Evolutionary conservation across 2,113 vertebrate genomes (phyloP).

Genomic region (Pitta sordida): DNA sequence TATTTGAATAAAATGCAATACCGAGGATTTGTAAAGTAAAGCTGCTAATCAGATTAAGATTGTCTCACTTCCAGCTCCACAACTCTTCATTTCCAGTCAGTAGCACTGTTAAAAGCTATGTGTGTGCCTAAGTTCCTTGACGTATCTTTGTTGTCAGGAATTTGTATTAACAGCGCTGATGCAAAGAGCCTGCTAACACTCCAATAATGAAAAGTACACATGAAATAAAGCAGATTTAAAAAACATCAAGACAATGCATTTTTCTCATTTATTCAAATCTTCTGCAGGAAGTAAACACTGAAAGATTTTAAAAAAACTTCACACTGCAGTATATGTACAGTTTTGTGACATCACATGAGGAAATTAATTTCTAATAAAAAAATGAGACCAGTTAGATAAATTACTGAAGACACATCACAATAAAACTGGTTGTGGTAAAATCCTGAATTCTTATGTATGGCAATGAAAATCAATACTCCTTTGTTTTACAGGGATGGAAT

Average conservation of each 20-base stretch:
- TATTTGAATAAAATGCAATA: neutral
- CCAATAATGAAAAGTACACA: neutral
- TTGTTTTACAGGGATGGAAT: constrained; percentile 47
- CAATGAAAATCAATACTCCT: constrained; percentile 62
- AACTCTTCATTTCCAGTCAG: neutral
- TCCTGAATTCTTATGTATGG: constrained; percentile 62
- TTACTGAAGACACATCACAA: constrained; percentile 72
- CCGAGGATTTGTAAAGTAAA: neutral
- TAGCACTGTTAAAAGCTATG: neutral
- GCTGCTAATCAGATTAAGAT: neutral
- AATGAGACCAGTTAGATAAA: constrained; percentile 73
- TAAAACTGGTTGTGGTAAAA: constrained; percentile 74
- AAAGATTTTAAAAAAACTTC: constrained; percentile 83
- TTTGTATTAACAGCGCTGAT: neutral
- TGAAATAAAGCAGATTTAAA: constrained; percentile 66
- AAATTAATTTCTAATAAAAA: constrained; percentile 77
- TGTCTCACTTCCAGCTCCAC: neutral
- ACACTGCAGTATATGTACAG: constrained; percentile 83
- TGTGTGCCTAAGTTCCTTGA: neutral
- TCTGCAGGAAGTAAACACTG: constrained; percentile 84
- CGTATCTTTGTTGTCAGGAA: neutral
- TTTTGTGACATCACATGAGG: constrained; percentile 79
- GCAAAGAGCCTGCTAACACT: neutral
- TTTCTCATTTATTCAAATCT: constrained; percentile 85
- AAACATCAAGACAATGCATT: constrained; percentile 72